Percentiles rank a stretch among this genome's conserved stretches.
Evolutionary conservation across 2,797 vertebrate species (phyloP).

Genomic region (Pseudomugil tenellus): DNA sequence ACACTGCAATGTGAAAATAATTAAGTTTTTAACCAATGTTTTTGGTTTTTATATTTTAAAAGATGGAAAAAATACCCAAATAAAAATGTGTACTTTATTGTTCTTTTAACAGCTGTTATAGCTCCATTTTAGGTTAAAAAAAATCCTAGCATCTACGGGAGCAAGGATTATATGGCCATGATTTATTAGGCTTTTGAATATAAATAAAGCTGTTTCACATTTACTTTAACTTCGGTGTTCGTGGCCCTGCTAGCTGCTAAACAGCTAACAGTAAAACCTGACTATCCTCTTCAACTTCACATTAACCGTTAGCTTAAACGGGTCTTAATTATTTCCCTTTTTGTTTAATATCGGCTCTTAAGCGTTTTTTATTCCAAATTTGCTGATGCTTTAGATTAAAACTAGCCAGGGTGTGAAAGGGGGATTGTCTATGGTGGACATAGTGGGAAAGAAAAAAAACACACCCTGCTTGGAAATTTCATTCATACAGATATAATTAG

Average conservation of each 20-base stretch:
- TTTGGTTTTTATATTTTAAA: background rate
- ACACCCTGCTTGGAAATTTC: constrained; percentile 26
- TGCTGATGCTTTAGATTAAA: constrained; percentile 56
- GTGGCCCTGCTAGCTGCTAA: constrained; percentile 72
- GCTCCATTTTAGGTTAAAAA: background rate
- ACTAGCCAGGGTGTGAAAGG: constrained; percentile 53
- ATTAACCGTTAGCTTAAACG: background rate
- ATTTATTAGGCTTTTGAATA: background rate
- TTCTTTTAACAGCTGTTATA: background rate
- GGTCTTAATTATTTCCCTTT: background rate
- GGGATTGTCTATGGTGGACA: constrained; percentile 63
- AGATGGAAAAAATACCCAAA: background rate
- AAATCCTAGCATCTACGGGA: background rate
- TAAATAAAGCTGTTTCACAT: background rate
- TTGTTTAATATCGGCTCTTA: background rate
- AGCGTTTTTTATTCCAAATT: constrained; percentile 8
- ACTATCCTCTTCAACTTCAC: constrained; percentile 10
- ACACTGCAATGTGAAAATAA: background rate
- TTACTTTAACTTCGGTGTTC: constrained; percentile 41
- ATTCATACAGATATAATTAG: background rate
- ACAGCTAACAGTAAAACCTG: constrained; percentile 51
- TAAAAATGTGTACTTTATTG: background rate
- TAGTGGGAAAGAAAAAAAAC: constrained; percentile 13
- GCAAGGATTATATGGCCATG: background rate
- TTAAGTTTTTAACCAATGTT: background rate